These are phyloP conservation scores for Anthopleura xanthogrammica DNA, from an alignment of 92 coral and sea anemone genomes.

Conservation along the genomic window DNA sequence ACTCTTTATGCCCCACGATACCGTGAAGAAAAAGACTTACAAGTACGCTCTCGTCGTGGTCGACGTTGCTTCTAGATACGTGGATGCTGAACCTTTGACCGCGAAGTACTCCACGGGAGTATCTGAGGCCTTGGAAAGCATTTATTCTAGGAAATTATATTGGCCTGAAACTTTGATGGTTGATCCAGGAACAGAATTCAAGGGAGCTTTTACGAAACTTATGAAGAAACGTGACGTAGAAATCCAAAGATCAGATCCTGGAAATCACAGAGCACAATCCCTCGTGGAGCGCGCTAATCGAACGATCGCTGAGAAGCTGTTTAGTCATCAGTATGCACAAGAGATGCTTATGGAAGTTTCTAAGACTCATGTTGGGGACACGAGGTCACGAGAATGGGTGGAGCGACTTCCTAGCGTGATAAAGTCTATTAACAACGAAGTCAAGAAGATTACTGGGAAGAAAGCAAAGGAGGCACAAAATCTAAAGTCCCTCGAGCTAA, in stretches of 20 bases:
- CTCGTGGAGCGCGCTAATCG: too few species aligned
- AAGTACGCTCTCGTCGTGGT: conserved; percentile 19
- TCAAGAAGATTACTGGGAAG: background rate
- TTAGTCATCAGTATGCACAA: too few species aligned
- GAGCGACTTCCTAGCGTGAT: conserved; percentile 3
- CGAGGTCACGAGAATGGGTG: conserved; percentile 23
- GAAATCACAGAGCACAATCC: too few species aligned
- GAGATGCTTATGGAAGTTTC: too few species aligned
- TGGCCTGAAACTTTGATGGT: conserved; percentile 19
- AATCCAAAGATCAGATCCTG: conserved; percentile 8
- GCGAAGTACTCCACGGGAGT: background rate
- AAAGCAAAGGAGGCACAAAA: background rate
- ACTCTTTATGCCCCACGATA: conserved; percentile 15
- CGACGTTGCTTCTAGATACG: conserved; percentile 12
- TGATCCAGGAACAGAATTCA: conserved; percentile 27
- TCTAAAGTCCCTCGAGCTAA: background rate
- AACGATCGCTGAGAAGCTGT: too few species aligned
- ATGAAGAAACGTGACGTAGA: background rate
- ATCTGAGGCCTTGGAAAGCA: background rate
- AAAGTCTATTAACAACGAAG: background rate
- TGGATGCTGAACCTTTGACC: conserved; percentile 21
- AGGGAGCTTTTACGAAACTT: background rate
- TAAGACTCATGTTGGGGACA: too few species aligned
- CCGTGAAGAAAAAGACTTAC: background rate
- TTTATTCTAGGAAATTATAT: background rate